These are phyloP conservation scores for Phragmatobia fuliginosa DNA, from an alignment of 2,888 invertebrate species.

Conservation along the genomic window DNA sequence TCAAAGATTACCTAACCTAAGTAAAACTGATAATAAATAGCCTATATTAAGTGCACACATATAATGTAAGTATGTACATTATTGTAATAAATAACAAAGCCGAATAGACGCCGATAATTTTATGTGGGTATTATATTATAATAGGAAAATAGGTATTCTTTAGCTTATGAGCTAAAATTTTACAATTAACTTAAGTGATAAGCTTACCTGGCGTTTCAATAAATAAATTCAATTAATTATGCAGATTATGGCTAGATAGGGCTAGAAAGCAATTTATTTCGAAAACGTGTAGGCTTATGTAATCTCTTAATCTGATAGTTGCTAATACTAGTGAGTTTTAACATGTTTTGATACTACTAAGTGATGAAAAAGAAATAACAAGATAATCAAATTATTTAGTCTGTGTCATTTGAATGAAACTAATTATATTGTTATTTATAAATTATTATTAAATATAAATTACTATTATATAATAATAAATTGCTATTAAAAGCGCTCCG, in stretches of 20 bases:
- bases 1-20: too few species aligned
- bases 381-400: background rate
- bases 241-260: background rate
- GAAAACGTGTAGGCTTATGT: background rate
- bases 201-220: background rate
- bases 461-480: background rate
- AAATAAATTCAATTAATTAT: slow-evolving; percentile 1
- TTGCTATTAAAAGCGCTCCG: background rate
- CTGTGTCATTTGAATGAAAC: background rate
- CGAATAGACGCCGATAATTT: background rate
- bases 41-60: too few species aligned
- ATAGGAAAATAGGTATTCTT: background rate
- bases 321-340: background rate
- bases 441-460: too few species aligned
- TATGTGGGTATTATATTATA: background rate
- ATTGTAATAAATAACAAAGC: background rate
- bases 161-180: background rate
- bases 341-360: background rate
- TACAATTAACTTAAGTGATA: background rate
- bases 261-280: background rate
- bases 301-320: background rate
- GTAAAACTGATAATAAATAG: too few species aligned
- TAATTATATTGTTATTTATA: too few species aligned
- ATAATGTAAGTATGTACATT: too few species aligned
- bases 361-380: background rate